Evolutionary conservation across 2,797 vertebrate species (phyloP).

Genomic region (Gallinago nigripennis): DNA sequence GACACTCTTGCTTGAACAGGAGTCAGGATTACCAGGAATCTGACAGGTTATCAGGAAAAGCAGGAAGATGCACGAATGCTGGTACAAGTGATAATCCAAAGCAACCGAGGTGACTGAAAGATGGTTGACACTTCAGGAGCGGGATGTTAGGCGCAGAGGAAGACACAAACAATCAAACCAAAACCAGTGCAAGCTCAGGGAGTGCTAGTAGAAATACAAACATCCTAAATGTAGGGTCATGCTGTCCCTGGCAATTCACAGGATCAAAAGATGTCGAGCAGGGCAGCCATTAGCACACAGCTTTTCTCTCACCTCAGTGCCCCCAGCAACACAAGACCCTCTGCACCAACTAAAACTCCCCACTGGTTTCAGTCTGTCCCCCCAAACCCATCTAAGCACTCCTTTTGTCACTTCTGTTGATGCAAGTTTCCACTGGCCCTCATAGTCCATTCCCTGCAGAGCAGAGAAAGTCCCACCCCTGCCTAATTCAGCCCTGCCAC

Average conservation of each 20-base stretch:
- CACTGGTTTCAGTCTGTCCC: not conserved
- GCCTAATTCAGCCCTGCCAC: not conserved
- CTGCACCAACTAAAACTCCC: not conserved
- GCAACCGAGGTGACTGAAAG: not conserved
- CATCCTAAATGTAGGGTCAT: rapidly evolving
- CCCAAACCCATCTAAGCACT: not conserved
- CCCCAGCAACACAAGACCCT: rapidly evolving
- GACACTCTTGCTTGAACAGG: not conserved
- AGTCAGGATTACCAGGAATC: not conserved
- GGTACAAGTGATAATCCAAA: not conserved
- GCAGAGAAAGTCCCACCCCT: not conserved
- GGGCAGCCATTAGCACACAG: not conserved
- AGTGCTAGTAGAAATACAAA: not conserved
- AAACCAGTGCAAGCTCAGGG: not conserved
- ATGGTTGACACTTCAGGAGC: not conserved
- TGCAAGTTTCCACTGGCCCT: not conserved
- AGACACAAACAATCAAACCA: not conserved
- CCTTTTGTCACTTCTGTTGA: not conserved
- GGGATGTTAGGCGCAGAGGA: not conserved
- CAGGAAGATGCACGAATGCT: not conserved
- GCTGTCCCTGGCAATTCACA: not conserved
- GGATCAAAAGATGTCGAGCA: not conserved
- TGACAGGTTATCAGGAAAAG: not conserved
- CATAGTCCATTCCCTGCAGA: not conserved
- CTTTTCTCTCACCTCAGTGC: not conserved